Conservation (phyloP, 2,797 vertebrate genomes). For the Alcedo quadribrachys region DNA sequence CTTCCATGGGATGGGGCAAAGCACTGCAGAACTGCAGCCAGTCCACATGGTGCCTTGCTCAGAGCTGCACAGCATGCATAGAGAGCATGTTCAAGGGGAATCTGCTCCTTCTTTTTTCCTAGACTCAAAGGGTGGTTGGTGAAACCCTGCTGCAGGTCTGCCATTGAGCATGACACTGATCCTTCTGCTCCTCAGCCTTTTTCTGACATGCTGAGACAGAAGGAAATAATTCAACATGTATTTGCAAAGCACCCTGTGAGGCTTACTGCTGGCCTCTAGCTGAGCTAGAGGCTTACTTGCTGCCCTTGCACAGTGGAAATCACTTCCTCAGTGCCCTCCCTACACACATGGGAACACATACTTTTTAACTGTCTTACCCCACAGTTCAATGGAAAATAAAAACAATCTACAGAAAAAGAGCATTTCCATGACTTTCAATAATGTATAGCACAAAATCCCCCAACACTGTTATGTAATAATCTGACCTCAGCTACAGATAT, state of each 20-base stretch:
- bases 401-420: background rate
- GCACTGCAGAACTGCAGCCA: rapidly evolving
- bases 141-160: background rate
- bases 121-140: background rate
- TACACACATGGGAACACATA: background rate
- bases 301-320: background rate
- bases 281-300: background rate
- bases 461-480: background rate
- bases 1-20: background rate
- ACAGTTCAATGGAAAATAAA: background rate
- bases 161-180: background rate
- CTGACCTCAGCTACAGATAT: background rate
- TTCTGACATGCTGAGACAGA: background rate
- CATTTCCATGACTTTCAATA: background rate
- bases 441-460: background rate
- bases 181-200: background rate
- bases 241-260: background rate
- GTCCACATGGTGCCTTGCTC: rapidly evolving
- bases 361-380: background rate
- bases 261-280: background rate
- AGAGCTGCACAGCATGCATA: background rate
- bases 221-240: rapidly evolving
- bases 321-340: background rate
- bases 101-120: background rate
- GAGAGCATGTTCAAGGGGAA: rapidly evolving